These are phyloP conservation scores for Marronus borbonicus DNA, from an alignment of 2,888 invertebrate genomes.

Conservation along the genomic window DNA sequence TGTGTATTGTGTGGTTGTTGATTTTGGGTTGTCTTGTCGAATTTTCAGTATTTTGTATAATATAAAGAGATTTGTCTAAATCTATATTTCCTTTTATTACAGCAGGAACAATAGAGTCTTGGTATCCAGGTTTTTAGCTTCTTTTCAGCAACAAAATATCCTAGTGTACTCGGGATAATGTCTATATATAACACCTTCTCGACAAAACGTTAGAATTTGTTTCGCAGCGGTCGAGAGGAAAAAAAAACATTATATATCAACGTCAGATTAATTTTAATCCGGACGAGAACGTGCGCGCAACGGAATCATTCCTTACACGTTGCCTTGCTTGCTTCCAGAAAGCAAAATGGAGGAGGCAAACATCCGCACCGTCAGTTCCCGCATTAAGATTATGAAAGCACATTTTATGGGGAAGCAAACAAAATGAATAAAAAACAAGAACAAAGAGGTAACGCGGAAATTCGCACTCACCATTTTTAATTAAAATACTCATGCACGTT, in stretches of 20 bases:
- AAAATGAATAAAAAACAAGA: background rate
- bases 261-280: conserved; percentile 37
- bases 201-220: conserved; percentile 18
- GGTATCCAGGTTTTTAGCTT: no score
- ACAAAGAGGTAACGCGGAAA: background rate
- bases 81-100: no score
- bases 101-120: no score
- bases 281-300: conserved; percentile 1
- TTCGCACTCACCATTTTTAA: background rate
- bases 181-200: background rate
- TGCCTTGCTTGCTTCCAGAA: background rate
- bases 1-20: no score
- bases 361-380: background rate
- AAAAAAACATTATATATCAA: conserved; percentile 22
- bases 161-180: no score
- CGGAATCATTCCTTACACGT: conserved; percentile 9
- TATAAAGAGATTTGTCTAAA: no score
- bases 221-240: background rate
- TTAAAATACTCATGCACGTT: background rate
- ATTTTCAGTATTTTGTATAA: no score
- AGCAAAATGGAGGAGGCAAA: conserved; percentile 10
- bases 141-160: no score
- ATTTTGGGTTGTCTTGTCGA: no score
- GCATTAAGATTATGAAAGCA: conserved; percentile 17
- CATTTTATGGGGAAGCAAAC: background rate